Percentiles rank a stretch among this genome's conserved stretches.
These are phyloP conservation scores for Sparus aurata DNA, from an alignment of 2,797 vertebrate genomes.

Conservation along the genomic window DNA sequence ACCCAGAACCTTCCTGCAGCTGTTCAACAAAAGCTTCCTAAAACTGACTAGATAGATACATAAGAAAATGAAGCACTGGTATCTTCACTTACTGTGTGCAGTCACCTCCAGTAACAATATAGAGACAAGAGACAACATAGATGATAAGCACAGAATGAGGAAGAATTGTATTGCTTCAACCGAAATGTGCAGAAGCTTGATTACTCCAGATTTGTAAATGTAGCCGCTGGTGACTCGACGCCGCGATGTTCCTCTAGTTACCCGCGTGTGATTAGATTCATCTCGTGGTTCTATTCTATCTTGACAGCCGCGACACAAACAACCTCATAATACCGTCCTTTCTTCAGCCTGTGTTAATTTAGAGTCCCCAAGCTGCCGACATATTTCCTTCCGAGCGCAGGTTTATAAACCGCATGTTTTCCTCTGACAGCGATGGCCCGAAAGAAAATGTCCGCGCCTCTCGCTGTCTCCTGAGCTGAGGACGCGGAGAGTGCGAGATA, in stretches of 20 bases:
- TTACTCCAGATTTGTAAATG: slow-evolving; percentile 37
- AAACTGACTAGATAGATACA: background rate
- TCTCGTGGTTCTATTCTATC: slow-evolving; percentile 9
- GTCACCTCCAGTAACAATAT: slow-evolving; percentile 19
- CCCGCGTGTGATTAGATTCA: slow-evolving; percentile 29
- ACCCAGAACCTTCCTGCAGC: background rate
- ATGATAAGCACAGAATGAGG: slow-evolving; percentile 30
- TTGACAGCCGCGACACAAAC: slow-evolving; percentile 46
- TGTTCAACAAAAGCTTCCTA: slow-evolving; percentile 1
- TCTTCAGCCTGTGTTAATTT: slow-evolving; percentile 39
- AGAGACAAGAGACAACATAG: background rate
- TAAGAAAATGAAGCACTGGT: slow-evolving; percentile 2
- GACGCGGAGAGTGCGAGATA: slow-evolving; percentile 70
- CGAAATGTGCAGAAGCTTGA: slow-evolving; percentile 39
- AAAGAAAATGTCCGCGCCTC: slow-evolving; percentile 64
- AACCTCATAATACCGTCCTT: slow-evolving; percentile 34
- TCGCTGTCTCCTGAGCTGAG: slow-evolving; percentile 66
- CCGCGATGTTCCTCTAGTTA: slow-evolving; percentile 9
- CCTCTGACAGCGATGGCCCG: slow-evolving; percentile 45
- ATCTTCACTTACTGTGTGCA: slow-evolving; percentile 7
- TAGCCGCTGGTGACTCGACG: slow-evolving; percentile 10
- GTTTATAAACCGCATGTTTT: slow-evolving; percentile 63
- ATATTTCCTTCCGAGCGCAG: slow-evolving; percentile 43
- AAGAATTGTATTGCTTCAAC: slow-evolving; percentile 11
- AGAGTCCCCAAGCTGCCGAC: slow-evolving; percentile 40